Conservation (phyloP, 92 coral and sea anemone species). For the Virgularia gustaviana region DNA sequence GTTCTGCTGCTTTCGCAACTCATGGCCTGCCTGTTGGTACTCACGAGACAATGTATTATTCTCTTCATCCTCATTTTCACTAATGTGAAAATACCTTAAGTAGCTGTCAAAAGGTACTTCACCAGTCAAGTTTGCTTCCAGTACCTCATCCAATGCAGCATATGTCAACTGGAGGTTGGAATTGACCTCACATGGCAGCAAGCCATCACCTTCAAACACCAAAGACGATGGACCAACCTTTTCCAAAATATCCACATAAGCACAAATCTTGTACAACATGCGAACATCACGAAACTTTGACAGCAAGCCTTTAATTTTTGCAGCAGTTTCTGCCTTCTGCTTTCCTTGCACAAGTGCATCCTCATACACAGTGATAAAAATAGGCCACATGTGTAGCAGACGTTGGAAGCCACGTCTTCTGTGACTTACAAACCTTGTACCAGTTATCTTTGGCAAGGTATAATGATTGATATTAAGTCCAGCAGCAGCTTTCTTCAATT, state of each 20-base stretch:
- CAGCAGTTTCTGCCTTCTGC: slow-evolving; percentile 6
- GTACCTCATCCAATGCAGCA: background rate
- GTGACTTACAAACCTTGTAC: background rate
- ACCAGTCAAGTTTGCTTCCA: background rate
- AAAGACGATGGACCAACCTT: slow-evolving; percentile 4
- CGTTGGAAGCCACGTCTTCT: background rate
- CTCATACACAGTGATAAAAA: background rate
- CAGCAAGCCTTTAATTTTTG: slow-evolving; percentile 5
- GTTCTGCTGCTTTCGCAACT: background rate
- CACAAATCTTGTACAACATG: background rate
- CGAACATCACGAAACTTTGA: background rate
- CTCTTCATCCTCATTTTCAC: slow-evolving; percentile 3
- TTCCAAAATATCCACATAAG: slow-evolving; percentile 5
- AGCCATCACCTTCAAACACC: background rate
- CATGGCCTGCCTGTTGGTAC: background rate
- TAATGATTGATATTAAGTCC: background rate
- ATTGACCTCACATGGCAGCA: background rate
- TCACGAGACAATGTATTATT: background rate
- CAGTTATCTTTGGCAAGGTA: background rate
- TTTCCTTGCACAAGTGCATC: background rate
- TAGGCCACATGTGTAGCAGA: background rate
- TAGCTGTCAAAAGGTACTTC: slow-evolving; percentile 4
- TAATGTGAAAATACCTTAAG: background rate
- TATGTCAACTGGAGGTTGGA: background rate
- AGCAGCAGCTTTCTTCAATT: background rate